phyloP scores from a whole-genome alignment of 2,888 invertebrate genomes.

The Monopis laevigella region DNA sequence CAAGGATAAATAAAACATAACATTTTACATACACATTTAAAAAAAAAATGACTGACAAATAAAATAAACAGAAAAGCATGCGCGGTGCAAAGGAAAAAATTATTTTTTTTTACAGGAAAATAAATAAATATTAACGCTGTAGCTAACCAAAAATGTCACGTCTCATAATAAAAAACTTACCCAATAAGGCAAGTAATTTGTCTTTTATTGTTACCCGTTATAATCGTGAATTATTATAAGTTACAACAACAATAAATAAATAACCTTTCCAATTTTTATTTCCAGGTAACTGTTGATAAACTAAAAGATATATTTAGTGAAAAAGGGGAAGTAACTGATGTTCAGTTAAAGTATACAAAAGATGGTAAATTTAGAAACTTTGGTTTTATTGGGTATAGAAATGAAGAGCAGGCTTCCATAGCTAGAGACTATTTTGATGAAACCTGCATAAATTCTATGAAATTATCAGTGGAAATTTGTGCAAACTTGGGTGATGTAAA shows the following conservation, averaged over 20 bases:
- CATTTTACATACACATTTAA: no score
- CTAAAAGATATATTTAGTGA: slow-evolving; percentile 78
- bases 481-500: slow-evolving; percentile 71
- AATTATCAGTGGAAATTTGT: slow-evolving; percentile 81
- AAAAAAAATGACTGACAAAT: no score
- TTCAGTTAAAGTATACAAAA: slow-evolving; percentile 90
- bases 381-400: slow-evolving; percentile 91
- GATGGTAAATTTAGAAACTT: slow-evolving; percentile 94
- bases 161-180: slow-evolving; percentile 90
- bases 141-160: slow-evolving; percentile 72
- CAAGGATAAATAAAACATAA: no score
- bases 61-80: no score
- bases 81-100: no score
- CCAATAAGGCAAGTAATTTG: slow-evolving; percentile 77
- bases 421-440: slow-evolving; percentile 86
- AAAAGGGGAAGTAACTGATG: slow-evolving; percentile 90
- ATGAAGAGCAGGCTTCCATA: slow-evolving; percentile 77
- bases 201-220: no score
- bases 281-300: slow-evolving; percentile 80
- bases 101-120: background rate
- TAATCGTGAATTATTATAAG: no score
- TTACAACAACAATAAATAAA: slow-evolving; percentile 2
- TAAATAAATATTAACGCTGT: background rate
- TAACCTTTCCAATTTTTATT: slow-evolving; percentile 9
- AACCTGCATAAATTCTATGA: slow-evolving; percentile 84